Evolutionary conservation across 2,113 vertebrate genomes (phyloP).

Genomic region (Actenoides lindsayi): DNA sequence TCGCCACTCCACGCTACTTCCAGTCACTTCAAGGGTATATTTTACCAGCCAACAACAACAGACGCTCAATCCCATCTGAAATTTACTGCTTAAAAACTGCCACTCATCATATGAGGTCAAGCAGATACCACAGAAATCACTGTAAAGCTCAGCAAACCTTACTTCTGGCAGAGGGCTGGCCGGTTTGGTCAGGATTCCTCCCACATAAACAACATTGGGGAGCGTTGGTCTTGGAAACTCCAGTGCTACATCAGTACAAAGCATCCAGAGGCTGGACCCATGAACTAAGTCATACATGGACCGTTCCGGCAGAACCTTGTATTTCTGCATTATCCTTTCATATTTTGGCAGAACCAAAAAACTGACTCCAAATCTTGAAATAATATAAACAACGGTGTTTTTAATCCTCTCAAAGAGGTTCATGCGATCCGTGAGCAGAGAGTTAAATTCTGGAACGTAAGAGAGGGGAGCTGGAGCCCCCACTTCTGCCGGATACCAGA

Average conservation of each 20-base stretch:
- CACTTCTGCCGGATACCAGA: slow-evolving; percentile 98
- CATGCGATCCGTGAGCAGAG: slow-evolving; percentile 95
- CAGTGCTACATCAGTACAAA: slow-evolving; percentile 95
- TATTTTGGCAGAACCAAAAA: slow-evolving; percentile 95
- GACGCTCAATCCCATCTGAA: not conserved
- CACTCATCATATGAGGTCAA: not conserved
- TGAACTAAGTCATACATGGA: slow-evolving; percentile 95
- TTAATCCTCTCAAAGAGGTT: slow-evolving; percentile 87
- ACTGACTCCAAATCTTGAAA: slow-evolving; percentile 92
- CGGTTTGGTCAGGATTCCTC: slow-evolving; percentile 95
- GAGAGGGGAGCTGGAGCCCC: slow-evolving; percentile 94
- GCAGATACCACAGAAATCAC: slow-evolving; percentile 1
- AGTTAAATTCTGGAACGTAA: slow-evolving; percentile 98
- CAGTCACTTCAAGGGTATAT: not conserved
- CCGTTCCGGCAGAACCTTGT: slow-evolving; percentile 83
- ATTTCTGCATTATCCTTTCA: slow-evolving; percentile 93
- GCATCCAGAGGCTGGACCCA: slow-evolving; percentile 95
- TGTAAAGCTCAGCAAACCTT: slow-evolving; percentile 77
- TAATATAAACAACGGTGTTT: slow-evolving; percentile 90
- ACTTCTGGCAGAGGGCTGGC: slow-evolving; percentile 92
- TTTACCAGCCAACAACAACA: not conserved
- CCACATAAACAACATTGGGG: slow-evolving; percentile 97
- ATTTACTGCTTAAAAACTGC: not conserved
- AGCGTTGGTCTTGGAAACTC: slow-evolving; percentile 97
- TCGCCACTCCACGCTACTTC: not conserved